Evolutionary conservation across 2,113 vertebrate species (phyloP).

Genomic region (Salvelinus sp.): DNA sequence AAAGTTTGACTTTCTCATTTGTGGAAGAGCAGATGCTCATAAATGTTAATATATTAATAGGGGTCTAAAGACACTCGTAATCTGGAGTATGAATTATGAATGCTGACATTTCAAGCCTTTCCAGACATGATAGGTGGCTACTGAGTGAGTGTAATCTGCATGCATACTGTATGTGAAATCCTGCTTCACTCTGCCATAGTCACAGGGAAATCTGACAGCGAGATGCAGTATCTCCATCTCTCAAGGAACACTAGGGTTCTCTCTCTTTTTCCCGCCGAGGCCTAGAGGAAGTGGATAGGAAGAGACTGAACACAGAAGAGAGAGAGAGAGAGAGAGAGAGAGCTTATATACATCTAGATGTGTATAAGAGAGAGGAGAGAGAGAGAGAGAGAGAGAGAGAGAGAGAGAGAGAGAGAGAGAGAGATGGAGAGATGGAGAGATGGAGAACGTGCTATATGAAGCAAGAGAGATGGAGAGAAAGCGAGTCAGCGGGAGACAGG

Average conservation of each 20-base stretch:
- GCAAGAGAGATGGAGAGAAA: background rate
- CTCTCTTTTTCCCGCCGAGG: background rate
- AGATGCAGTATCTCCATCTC: background rate
- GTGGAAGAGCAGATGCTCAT: background rate
- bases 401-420: no score
- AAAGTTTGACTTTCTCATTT: background rate
- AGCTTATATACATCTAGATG: no score
- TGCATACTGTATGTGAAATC: constrained; percentile 2
- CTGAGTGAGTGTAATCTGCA: constrained; percentile 8
- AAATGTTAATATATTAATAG: background rate
- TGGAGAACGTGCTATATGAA: no score
- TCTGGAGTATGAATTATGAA: constrained; percentile 13
- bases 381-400: no score
- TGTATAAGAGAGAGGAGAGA: background rate
- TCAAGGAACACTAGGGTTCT: background rate
- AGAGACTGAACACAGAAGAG: no score
- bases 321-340: background rate
- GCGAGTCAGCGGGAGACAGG: background rate
- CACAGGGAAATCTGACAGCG: background rate
- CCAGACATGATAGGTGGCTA: background rate
- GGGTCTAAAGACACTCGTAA: background rate
- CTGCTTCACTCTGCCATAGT: background rate
- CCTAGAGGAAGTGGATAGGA: background rate
- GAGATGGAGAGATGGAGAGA: background rate
- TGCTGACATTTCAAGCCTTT: background rate